Conservation (phyloP, 2,888 invertebrate species). For the Autographa gamma region DNA sequence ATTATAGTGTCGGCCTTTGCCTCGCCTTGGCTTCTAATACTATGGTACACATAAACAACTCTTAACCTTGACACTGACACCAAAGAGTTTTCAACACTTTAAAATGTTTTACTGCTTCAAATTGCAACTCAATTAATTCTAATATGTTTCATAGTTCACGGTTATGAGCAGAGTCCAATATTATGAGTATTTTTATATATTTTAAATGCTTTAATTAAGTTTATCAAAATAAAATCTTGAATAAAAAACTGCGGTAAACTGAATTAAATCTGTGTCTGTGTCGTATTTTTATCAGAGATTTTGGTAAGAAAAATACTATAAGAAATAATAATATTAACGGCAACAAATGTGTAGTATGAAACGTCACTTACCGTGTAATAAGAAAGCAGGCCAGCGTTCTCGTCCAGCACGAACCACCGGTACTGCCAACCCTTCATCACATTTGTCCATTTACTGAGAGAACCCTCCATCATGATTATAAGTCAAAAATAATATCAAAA, state of each 20-base stretch:
- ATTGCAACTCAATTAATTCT: background rate
- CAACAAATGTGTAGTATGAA: constrained; percentile 52
- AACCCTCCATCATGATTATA: constrained; percentile 94
- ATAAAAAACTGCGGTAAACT: constrained; percentile 10
- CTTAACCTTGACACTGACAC: constrained; percentile 54
- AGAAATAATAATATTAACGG: constrained; percentile 34
- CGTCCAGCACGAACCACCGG: constrained; percentile 99
- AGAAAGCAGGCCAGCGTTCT: constrained; percentile 97
- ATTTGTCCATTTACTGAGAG: constrained; percentile 98
- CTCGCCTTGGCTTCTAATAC: constrained; percentile 44
- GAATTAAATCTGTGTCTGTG: background rate
- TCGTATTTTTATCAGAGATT: background rate
- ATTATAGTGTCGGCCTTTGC: constrained; percentile 32
- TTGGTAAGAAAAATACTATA: constrained; percentile 6
- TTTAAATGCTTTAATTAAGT: constrained; percentile 6
- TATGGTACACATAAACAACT: constrained; percentile 50
- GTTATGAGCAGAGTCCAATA: constrained; percentile 23
- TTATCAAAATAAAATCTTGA: constrained; percentile 23
- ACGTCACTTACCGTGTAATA: constrained; percentile 98
- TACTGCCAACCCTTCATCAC: constrained; percentile 99
- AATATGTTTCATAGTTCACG: constrained; percentile 15
- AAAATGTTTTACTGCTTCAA: constrained; percentile 3
- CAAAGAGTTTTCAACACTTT: constrained; percentile 27
- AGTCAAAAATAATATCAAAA: constrained; percentile 76
- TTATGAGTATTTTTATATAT: constrained; percentile 17